A percentile compares a stretch with the other conserved stretches of the same genome.
phyloP scores from a whole-genome alignment of 2,888 invertebrate species.

The Phasia obesa region DNA sequence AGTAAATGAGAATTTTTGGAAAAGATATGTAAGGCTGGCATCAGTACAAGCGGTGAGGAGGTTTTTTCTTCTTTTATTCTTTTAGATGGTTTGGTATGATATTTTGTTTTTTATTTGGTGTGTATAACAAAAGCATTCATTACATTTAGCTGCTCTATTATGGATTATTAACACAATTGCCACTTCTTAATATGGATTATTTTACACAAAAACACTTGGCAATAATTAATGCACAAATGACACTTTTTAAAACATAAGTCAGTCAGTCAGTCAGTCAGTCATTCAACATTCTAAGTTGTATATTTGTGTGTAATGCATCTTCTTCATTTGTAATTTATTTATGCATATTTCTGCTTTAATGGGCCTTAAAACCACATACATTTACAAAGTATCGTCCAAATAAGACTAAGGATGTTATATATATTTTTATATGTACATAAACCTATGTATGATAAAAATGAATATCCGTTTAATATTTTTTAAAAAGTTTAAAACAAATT shows the following conservation, averaged over 20 bases:
- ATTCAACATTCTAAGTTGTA: background rate
- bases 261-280: background rate
- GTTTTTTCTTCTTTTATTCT: conserved; percentile 13
- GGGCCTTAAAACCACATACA: too few species aligned
- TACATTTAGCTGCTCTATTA: conserved; percentile 24
- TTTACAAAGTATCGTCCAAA: too few species aligned
- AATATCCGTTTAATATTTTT: too few species aligned
- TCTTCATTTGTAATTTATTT: too few species aligned
- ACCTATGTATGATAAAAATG: too few species aligned
- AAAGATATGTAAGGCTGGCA: background rate
- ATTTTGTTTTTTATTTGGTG: conserved; percentile 2
- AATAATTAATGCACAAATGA: conserved; percentile 50
- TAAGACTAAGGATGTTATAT: too few species aligned
- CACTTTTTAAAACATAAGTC: conserved; percentile 1
- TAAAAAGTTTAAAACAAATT: too few species aligned
- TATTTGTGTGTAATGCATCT: too few species aligned
- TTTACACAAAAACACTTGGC: conserved; percentile 39
- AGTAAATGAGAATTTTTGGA: conserved; percentile 6
- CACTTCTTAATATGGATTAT: conserved; percentile 53
- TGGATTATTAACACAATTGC: conserved; percentile 47
- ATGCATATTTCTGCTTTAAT: too few species aligned
- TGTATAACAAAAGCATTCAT: conserved; percentile 40
- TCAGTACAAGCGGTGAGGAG: background rate
- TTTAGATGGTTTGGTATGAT: background rate
- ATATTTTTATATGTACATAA: too few species aligned